These are phyloP conservation scores for Sycophila sp. DNA, from an alignment of 1,140 invertebrate species.

Conservation along the genomic window DNA sequence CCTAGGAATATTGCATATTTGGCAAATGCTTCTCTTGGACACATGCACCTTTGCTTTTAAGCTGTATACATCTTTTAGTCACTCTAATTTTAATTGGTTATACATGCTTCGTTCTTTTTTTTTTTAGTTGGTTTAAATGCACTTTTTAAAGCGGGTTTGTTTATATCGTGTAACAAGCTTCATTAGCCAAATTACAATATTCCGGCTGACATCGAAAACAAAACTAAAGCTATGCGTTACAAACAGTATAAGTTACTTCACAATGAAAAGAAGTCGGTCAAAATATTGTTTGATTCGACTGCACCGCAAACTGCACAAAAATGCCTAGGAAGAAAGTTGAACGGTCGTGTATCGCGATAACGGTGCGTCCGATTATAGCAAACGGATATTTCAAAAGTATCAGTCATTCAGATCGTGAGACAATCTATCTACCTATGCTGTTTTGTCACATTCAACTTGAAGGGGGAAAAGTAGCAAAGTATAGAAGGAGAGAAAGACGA, in stretches of 20 bases:
- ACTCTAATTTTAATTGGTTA: constrained; percentile 13
- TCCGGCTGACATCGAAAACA: constrained; percentile 16
- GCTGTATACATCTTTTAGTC: neutral
- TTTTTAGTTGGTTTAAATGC: neutral
- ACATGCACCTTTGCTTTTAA: constrained; percentile 6
- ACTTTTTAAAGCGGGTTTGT: neutral
- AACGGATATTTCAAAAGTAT: no score
- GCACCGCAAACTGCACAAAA: neutral
- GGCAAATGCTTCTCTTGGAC: neutral
- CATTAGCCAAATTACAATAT: constrained; percentile 31
- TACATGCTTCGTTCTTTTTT: constrained; percentile 3
- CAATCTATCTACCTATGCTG: constrained; percentile 35
- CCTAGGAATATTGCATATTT: constrained; percentile 13
- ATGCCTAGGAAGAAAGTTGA: no score
- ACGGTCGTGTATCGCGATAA: no score
- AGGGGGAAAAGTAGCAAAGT: constrained; percentile 28
- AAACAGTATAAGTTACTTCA: neutral
- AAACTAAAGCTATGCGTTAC: neutral
- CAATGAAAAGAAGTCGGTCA: neutral
- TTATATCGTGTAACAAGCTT: neutral
- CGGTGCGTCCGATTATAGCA: no score
- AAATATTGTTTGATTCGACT: neutral
- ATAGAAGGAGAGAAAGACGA: constrained; percentile 48
- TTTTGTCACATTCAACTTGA: constrained; percentile 18
- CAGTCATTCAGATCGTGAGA: constrained; percentile 24